Evolutionary conservation across 2,113 vertebrate species (phyloP), one percentile per base, ranked within the genome.

Genomic region (Xiphias gladius): DNA sequence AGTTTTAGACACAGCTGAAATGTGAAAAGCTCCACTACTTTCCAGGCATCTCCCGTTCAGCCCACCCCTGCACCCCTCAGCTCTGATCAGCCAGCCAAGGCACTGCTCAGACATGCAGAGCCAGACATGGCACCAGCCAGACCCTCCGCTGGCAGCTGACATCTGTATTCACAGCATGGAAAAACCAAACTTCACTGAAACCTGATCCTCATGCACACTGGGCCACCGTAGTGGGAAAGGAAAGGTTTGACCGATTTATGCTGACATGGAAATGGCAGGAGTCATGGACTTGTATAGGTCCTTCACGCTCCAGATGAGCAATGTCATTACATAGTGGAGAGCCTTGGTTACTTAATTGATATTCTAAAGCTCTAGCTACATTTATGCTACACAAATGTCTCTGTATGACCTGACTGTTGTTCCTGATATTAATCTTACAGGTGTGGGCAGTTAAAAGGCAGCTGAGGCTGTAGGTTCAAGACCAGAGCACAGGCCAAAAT

Each of bases 111-210:
- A 90, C 89, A 89, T 83, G 85, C 87, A 83, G 83, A 86, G 76
- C 83, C 84, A 89, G 90, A 85, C 85, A 61, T 58, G 86, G 91
- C 89, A 87, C 83, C 86, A 88, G 74, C 43, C 74, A 86, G 84
- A 86, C 83, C 84, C 77, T 90, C 82, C 22, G 24, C 90, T 90
- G 82, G 87, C 90, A 90, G 89, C 30, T 66, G 76, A 95, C 86
- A 86, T 93, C 87, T 93, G 90, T 91, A 90, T 85, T 88, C 82
- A 90, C 76, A 74, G 73, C 83, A 82, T 74, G 66, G 85, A 91
- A 90, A 90, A 80, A 76, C 7, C 55, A 54, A 80, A 90, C 72
- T 74, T 75, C 69, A 78, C 71, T 66, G 79, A 88, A 92, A 94
- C 80, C 83, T 22, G 26, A 90, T 76, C 85, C 78, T 75, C 26